Evolutionary conservation across 1,140 invertebrate genomes (phyloP).

Genomic region (Drosophila lacertosa): DNA sequence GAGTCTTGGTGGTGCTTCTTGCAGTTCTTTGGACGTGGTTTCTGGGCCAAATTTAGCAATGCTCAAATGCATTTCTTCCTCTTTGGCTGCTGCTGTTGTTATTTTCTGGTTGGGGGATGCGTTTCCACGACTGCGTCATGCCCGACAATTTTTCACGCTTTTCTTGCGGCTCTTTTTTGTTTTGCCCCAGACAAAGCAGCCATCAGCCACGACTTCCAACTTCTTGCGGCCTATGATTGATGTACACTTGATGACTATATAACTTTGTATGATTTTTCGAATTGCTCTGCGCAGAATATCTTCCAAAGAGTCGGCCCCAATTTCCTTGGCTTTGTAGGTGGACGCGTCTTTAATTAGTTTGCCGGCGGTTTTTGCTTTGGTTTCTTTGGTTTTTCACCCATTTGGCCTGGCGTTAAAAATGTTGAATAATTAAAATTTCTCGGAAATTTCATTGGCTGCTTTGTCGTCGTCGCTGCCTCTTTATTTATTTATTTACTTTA

Average conservation of each 20-base stretch:
- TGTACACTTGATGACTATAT: constrained; percentile 81
- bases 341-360: constrained; percentile 80
- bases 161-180: constrained; percentile 50
- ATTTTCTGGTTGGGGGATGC: constrained; percentile 42
- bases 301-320: constrained; percentile 4
- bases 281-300: constrained; percentile 22
- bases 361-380: constrained; percentile 35
- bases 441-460: constrained; percentile 66
- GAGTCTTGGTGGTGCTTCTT: constrained; percentile 12
- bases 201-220: constrained; percentile 32
- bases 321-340: constrained; percentile 61
- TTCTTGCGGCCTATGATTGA: constrained; percentile 77
- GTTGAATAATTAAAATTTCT: constrained; percentile 82
- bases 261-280: constrained; percentile 79
- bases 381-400: constrained; percentile 39
- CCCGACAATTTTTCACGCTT: constrained; percentile 81
- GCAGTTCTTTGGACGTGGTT: constrained; percentile 27
- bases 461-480: constrained; percentile 49
- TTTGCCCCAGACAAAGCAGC: constrained; percentile 29
- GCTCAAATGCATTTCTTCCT: constrained; percentile 57
- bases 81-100: constrained; percentile 14
- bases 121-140: constrained; percentile 68
- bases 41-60: constrained; percentile 72
- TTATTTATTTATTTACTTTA: constrained; percentile 16
- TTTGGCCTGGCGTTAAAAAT: constrained; percentile 80